Evolutionary conservation across 1,140 invertebrate species (phyloP).

Genomic region (Rhynchophorus ferrugineus): DNA sequence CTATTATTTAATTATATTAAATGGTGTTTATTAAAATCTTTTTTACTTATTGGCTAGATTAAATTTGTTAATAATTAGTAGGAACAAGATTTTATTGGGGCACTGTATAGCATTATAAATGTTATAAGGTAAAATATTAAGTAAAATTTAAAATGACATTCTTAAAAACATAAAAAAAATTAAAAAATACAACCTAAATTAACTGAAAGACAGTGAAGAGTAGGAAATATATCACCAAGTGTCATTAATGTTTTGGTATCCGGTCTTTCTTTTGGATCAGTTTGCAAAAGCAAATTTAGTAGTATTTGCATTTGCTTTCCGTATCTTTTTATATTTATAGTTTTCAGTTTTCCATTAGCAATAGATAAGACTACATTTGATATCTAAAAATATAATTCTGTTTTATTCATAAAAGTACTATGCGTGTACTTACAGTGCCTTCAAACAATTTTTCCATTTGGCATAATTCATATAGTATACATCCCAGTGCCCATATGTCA

Average conservation of each 20-base stretch:
- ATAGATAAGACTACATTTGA: slow-evolving; percentile 47
- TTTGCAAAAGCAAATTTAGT: slow-evolving; percentile 45
- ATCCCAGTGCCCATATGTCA: slow-evolving; percentile 82
- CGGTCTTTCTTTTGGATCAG: slow-evolving; percentile 45
- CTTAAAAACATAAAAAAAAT: slow-evolving; percentile 5
- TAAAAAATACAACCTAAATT: slow-evolving; percentile 30
- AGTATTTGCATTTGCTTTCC: slow-evolving; percentile 45
- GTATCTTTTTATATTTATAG: slow-evolving; percentile 43
- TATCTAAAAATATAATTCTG: slow-evolving; percentile 21
- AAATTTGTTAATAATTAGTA: no score
- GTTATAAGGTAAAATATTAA: no score
- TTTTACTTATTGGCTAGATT: no score
- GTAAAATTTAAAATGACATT: no score
- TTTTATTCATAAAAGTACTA: background rate
- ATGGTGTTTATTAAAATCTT: no score
- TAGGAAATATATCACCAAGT: slow-evolving; percentile 39
- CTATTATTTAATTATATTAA: no score
- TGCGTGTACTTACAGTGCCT: slow-evolving; percentile 46
- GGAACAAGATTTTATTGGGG: no score
- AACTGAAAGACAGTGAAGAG: slow-evolving; percentile 32
- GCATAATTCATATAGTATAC: slow-evolving; percentile 70
- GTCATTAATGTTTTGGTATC: slow-evolving; percentile 42
- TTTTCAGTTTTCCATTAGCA: slow-evolving; percentile 43
- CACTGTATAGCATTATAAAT: no score
- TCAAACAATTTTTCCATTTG: slow-evolving; percentile 50